A percentile compares a stretch with the other conserved stretches of the same genome.
Evolutionary conservation across 2,113 vertebrate species (phyloP).

Genomic region (Taurulus bubalis): DNA sequence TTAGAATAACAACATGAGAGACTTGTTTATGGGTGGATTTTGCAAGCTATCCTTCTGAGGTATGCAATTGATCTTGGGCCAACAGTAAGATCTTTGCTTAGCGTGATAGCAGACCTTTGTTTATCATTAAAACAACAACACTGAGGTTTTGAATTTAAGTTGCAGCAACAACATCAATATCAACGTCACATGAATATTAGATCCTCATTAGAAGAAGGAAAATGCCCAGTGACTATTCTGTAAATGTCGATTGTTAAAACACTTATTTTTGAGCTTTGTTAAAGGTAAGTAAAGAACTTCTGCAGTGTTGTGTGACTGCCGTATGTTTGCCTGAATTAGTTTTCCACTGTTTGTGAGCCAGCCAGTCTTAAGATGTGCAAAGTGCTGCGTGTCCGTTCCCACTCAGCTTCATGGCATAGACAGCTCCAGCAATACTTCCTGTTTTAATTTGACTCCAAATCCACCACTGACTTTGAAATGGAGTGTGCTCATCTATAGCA

Average conservation of each 20-base stretch:
- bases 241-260: conserved; percentile 9
- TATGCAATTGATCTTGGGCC: conserved; percentile 33
- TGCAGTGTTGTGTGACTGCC: conserved; percentile 29
- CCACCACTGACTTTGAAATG: conserved; percentile 62
- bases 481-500: conserved; percentile 63
- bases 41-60: conserved; percentile 1
- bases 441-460: conserved; percentile 72
- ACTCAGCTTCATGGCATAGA: conserved; percentile 55
- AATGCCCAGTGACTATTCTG: conserved; percentile 22
- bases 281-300: conserved; percentile 52
- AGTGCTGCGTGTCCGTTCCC: conserved; percentile 58
- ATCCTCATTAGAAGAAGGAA: conserved; percentile 44
- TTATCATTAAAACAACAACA: conserved; percentile 45
- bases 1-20: conserved; percentile 18
- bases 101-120: conserved; percentile 26
- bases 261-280: conserved; percentile 20
- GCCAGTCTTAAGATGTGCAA: conserved; percentile 59
- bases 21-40: conserved; percentile 18
- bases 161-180: conserved; percentile 42
- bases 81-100: conserved; percentile 25
- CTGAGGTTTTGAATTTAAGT: conserved; percentile 28
- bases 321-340: conserved; percentile 50
- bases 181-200: conserved; percentile 44
- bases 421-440: conserved; percentile 66
- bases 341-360: conserved; percentile 47